Base-by-base conservation (phyloP, 2,113 vertebrate genomes). In the Colaptes auratus region DNA sequence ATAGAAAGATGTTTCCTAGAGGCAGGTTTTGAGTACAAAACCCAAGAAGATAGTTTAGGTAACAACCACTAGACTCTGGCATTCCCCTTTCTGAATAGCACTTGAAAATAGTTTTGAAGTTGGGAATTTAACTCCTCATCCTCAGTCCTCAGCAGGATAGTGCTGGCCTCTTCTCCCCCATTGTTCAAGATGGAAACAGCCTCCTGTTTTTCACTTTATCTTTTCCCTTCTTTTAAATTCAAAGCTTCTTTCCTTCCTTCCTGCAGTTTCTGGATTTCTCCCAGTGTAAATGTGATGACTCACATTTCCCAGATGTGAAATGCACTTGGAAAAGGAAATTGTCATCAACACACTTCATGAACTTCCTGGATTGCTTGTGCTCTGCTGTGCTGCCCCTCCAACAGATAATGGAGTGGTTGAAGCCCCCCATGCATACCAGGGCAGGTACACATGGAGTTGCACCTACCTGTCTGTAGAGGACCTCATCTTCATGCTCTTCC, bases 251-350 rank as follows among this genome's bases (percentile, higher is more conserved):
- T 94, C 60, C 39, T 75, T 75, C 52, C 73, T 93, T 70, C 58
- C 86, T 94, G 80, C 36, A 55, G 11, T 80, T 94, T 92, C 59
- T 91, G 85, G 67, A 33, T 90, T 91, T 88, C 42, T 92, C 77
- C 58, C 58, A 86, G 8, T 59, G 72, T 27, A 81, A 89, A 91
- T 69, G 58, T 73, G 67, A 67, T 63, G 42, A 88, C 60, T 91
- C 64, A 42, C 21, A 20, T 82, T 94, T 91, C 85, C 69, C 82
- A 91, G 88, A 95, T 93, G 88, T 79, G 67, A 92, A 96, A 92
- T 80, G 67, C 48, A 50, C 48, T 50, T 52, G 50, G 50, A 52
- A 23, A 52, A 52, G 48, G 23, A 52, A 50, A 52, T 52, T 24
- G 23, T 52, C 50, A 52, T 52, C 50, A 52, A 13, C 50, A 52